Percentiles rank a stretch among this genome's conserved stretches.
These are phyloP conservation scores for Acleris sparsana DNA, from an alignment of 2,888 invertebrate genomes.

Conservation along the genomic window DNA sequence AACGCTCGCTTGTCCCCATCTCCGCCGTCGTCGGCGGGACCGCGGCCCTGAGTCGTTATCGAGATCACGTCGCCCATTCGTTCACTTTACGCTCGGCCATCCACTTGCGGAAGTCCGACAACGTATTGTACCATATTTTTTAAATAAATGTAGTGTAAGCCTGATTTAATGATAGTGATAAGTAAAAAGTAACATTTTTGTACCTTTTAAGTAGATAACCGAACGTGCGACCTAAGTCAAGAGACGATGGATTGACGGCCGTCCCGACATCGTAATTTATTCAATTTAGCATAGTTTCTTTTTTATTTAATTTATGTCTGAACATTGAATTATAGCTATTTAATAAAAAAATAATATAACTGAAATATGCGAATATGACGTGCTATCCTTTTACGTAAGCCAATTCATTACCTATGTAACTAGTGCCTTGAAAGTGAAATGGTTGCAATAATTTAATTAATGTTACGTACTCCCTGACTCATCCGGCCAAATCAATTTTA, in stretches of 20 bases:
- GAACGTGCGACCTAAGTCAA: conserved; percentile 83
- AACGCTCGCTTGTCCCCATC: conserved; percentile 82
- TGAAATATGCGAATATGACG: conserved; percentile 61
- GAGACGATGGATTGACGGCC: conserved; percentile 81
- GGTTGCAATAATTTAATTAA: conserved; percentile 56
- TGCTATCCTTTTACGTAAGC: conserved; percentile 64
- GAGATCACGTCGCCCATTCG: conserved; percentile 81
- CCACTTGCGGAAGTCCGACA: conserved; percentile 63
- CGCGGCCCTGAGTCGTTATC: conserved; percentile 78
- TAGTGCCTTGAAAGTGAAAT: conserved; percentile 69
- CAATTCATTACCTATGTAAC: conserved; percentile 61
- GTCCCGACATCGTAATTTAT: conserved; percentile 84
- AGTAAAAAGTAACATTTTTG: conserved; percentile 78
- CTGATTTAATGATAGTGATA: conserved; percentile 78
- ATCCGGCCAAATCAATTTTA: conserved; percentile 75
- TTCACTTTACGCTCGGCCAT: conserved; percentile 78
- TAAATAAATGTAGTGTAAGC: conserved; percentile 69
- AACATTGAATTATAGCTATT: conserved; percentile 72
- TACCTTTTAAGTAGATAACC: conserved; percentile 82
- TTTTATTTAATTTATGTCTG: conserved; percentile 77
- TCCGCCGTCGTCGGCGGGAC: conserved; percentile 73
- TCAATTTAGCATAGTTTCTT: conserved; percentile 74
- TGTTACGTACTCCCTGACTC: conserved; percentile 53
- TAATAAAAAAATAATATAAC: conserved; percentile 73
- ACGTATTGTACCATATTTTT: conserved; percentile 82